phyloP scores from a whole-genome alignment of 2,797 vertebrate genomes.

The Phrynocephalus guinanensis region DNA sequence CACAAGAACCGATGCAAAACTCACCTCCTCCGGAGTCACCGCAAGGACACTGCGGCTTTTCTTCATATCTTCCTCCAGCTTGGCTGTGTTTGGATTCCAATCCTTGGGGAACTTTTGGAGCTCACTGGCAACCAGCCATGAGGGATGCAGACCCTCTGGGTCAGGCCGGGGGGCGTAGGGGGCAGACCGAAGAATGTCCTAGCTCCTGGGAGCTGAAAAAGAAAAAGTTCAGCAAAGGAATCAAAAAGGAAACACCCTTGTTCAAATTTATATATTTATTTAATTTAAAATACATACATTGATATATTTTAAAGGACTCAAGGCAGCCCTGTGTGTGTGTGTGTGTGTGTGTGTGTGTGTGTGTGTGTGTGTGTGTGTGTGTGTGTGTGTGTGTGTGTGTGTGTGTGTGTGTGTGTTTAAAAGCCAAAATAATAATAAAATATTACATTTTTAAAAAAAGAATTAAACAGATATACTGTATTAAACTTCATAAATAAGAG shows the following conservation, averaged over 20 bases:
- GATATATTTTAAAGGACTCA: no score
- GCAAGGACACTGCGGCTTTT: slow-evolving; percentile 25
- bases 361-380: no score
- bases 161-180: not conserved
- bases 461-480: no score
- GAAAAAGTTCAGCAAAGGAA: not conserved
- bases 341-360: no score
- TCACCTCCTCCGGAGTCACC: slow-evolving; percentile 36
- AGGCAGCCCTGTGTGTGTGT: no score
- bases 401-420: no score
- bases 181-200: not conserved
- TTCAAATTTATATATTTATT: no score
- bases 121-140: slow-evolving; percentile 26
- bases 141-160: not conserved
- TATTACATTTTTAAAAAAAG: no score
- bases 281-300: no score
- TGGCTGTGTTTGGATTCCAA: not conserved
- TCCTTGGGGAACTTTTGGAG: not conserved
- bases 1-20: not conserved
- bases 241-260: not conserved
- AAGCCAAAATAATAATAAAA: no score
- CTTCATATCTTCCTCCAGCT: slow-evolving; percentile 15
- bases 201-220: slow-evolving; percentile 3
- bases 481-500: no score
- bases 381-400: no score